Evolutionary conservation across 2,888 invertebrate species (phyloP), one percentile per base, ranked within the genome.

Genomic region (Tigriopus californicus): DNA sequence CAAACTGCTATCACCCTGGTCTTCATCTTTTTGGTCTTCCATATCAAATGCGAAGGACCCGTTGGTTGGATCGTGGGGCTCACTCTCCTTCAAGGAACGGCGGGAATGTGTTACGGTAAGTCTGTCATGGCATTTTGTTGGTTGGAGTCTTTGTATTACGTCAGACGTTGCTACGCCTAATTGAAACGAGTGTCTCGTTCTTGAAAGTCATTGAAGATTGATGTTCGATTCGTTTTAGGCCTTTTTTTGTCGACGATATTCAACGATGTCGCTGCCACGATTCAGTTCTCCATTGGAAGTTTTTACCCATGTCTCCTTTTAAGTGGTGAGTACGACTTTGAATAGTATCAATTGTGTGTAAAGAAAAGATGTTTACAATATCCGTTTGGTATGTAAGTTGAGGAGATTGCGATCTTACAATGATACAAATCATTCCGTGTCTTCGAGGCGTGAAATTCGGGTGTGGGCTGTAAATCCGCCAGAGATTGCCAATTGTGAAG

Each of bases 91-190:
- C 91, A 92, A 73, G 92, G 88, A 1, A 79, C 91, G 44, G 90
- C 91, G 71, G 94, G 94, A 65, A 94, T 94, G 94, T 88, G 90
- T 69, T 89, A 91, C 74, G 94, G 94, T 85, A 74, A 74, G 76
- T 68, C 60, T 40, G 52, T 10, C 33, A 8, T 33, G 4, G 8
- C 33, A 33, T 33, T 33, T 33, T 5, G 33, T 3, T 33, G 8
- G 33, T 33, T 33, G 4, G 33, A 33, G 4, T 33, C 33, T n/a
- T n/a, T 3, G 8, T 8, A 33, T 33, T 33, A 33, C 33, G 33
- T 33, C 33, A 33, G 33, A 8, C 33, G 33, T 33, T 8, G 33
- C 8, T 33, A 33, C 33, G 33, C 33, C 33, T 3, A 8, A 33
- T 5, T 33, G 33, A 33, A 8, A 33, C 3, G 33, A 33, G 8